A percentile compares a stretch with the other conserved stretches of the same genome.
Evolutionary conservation across 2,113 vertebrate species (phyloP).

Genomic region (Dipodomys ordii): DNA sequence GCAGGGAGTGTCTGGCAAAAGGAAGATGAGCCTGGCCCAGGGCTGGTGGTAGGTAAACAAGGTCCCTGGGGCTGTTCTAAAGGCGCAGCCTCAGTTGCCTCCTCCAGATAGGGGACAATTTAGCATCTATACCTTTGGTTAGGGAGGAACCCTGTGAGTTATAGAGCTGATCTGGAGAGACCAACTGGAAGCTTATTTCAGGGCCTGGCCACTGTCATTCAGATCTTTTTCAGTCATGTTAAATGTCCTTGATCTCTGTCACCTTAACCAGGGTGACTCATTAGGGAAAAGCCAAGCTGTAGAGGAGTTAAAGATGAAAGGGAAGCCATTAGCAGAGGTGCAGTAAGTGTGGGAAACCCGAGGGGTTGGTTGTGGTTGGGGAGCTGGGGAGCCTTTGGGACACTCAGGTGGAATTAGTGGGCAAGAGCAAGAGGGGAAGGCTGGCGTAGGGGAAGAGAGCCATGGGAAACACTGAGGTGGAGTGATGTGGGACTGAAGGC

Average conservation of each 20-base stretch:
- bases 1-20: background rate
- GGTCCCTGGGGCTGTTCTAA: too few species aligned
- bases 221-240: background rate
- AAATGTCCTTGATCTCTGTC: too few species aligned
- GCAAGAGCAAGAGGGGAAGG: background rate
- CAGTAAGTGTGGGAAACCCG: background rate
- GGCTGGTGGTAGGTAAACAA: background rate
- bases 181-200: too few species aligned
- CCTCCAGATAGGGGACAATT: background rate
- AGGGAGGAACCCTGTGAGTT: background rate
- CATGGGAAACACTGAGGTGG: fast-evolving
- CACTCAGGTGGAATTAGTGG: background rate
- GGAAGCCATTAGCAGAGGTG: background rate
- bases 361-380: background rate
- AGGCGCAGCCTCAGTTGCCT: background rate
- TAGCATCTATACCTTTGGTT: background rate
- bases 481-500: background rate
- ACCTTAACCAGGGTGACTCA: background rate
- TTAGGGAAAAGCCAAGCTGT: background rate
- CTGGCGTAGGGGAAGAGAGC: background rate
- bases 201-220: background rate
- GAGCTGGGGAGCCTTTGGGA: background rate
- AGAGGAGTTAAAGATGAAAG: background rate
- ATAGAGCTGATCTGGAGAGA: background rate
- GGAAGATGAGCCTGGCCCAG: background rate